Base-by-base conservation (phyloP, 2,888 invertebrate species). In the Linhomoeus sp. region DNA sequence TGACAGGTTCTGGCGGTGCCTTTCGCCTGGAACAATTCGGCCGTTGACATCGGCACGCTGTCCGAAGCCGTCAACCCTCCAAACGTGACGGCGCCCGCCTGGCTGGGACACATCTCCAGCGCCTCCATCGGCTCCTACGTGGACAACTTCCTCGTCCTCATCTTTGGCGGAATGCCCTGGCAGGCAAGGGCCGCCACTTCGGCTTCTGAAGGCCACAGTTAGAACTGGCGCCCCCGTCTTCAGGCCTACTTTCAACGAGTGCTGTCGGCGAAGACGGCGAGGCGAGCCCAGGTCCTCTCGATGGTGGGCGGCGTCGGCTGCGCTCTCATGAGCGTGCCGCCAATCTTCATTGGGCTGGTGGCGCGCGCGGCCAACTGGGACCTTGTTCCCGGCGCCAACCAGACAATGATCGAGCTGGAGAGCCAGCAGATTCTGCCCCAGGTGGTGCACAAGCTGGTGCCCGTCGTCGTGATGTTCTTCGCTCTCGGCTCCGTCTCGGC, bases 161-260 rank as follows among this genome's bases (percentile, higher is more conserved):
- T 87, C 45, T 85, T 88, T 59, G 88, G 88, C 19, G 88, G 88
- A 41, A 87, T 88, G 56, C 88, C 88, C 0, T 88, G 88, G 87
- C 84, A 87, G 77, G 79, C 78, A 20, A 3, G 7, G 7, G 41
- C n/a, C n/a, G n/a, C n/a, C n/a, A n/a, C n/a, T n/a, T n/a, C n/a
- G n/a, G n/a, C n/a, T n/a, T n/a, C n/a, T n/a, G n/a, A n/a, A n/a
- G n/a, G n/a, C n/a, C n/a, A n/a, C n/a, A n/a, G n/a, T n/a, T n/a
- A n/a, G n/a, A n/a, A n/a, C n/a, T n/a, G n/a, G n/a, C n/a, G n/a
- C n/a, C n/a, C n/a, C 15, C 39, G 23, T 22, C 3, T 20, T 3
- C 68, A 81, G 77, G 88, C 88, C 35, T 92, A 90, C 66, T 92
- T 92, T 70, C 92, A 92, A 73, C 76, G 90, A 39, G 90, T 92